These are phyloP conservation scores for Vultur gryphus DNA, from an alignment of 2,797 vertebrate species.

Conservation along the genomic window DNA sequence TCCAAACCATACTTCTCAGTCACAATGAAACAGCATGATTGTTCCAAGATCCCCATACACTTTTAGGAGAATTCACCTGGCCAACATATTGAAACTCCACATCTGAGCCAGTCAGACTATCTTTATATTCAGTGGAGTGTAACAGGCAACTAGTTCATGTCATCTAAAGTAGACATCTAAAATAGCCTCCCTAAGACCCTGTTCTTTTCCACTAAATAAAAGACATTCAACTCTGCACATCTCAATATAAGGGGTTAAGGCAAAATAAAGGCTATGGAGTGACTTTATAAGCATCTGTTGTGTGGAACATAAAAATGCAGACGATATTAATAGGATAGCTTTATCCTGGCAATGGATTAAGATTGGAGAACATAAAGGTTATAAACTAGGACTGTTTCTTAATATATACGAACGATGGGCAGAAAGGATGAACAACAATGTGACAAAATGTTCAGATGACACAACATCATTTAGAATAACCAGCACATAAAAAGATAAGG, in stretches of 20 bases:
- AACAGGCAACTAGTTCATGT: not conserved
- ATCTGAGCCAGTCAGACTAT: not conserved
- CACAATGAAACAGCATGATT: not conserved
- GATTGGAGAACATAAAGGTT: not conserved
- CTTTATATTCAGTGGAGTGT: not conserved
- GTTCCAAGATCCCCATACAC: not conserved
- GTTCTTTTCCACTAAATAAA: not conserved
- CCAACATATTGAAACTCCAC: not conserved
- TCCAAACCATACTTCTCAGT: not conserved
- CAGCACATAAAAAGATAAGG: not conserved
- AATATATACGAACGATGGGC: not conserved
- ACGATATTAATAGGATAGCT: not conserved
- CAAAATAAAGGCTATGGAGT: not conserved
- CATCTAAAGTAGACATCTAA: not conserved
- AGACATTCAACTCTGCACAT: not conserved
- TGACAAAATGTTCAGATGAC: not conserved
- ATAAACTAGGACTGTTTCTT: not conserved
- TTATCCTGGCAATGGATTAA: not conserved
- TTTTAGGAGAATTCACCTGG: not conserved
- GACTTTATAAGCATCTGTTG: not conserved
- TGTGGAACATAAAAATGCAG: not conserved
- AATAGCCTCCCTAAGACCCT: not conserved
- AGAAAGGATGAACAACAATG: not conserved
- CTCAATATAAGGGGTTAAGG: not conserved
- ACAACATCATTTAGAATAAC: not conserved